These are phyloP conservation scores for Acronicta alni DNA, from an alignment of 2,888 invertebrate species.

Conservation along the genomic window DNA sequence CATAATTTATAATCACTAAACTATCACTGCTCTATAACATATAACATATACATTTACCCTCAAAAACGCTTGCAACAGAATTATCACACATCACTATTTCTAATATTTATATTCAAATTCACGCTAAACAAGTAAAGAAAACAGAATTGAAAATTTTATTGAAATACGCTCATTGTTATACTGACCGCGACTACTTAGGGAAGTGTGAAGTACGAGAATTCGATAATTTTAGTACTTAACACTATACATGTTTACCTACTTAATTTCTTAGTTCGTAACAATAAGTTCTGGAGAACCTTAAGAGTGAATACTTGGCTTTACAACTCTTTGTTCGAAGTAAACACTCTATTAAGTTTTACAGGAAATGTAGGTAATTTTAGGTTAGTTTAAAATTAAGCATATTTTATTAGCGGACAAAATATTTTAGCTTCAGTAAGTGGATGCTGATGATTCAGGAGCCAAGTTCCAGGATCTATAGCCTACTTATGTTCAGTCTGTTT, in stretches of 20 bases:
- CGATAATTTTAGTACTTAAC: not conserved
- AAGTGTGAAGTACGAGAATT: constrained; percentile 10
- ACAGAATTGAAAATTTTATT: constrained; percentile 9
- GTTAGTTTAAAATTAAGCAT: too few relatives aligned
- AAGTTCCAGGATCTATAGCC: too few relatives aligned
- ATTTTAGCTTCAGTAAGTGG: too few relatives aligned
- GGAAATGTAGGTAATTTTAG: too few relatives aligned
- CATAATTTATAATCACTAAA: too few relatives aligned
- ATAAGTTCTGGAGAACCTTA: constrained; percentile 2
- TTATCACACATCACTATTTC: too few relatives aligned
- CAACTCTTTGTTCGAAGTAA: constrained; percentile 20
- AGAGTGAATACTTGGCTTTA: constrained; percentile 26
- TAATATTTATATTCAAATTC: not conserved
- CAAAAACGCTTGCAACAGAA: not conserved
- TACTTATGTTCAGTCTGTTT: too few relatives aligned
- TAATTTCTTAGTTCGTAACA: not conserved
- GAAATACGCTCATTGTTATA: constrained; percentile 31
- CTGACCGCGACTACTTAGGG: not conserved
- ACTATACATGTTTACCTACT: constrained; percentile 17
- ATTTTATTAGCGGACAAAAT: too few relatives aligned
- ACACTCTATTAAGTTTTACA: too few relatives aligned
- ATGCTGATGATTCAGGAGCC: too few relatives aligned
- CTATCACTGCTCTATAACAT: too few relatives aligned
- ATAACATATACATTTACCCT: too few relatives aligned
- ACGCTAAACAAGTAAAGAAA: not conserved